Percentiles rank a stretch among this genome's conserved stretches.
These are phyloP conservation scores for Trididemnum clinides DNA, from an alignment of 23 tunicate genomes.

Conservation along the genomic window DNA sequence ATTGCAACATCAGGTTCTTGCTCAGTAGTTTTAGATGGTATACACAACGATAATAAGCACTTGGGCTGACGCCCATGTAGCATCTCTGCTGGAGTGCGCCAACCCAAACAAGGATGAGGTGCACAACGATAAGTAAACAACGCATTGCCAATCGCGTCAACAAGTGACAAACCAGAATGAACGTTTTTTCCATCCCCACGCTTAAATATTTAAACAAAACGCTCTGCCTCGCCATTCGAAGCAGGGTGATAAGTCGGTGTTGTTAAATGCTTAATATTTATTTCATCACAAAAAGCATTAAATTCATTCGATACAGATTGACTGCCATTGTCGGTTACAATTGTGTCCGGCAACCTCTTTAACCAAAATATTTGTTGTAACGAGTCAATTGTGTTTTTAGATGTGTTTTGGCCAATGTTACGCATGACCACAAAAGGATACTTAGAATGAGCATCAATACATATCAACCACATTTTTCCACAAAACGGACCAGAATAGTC, in stretches of 20 bases:
- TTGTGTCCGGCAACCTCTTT: conserved; percentile 5
- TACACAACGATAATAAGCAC: conserved; percentile 2
- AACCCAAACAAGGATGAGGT: conserved; percentile 12
- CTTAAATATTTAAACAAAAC: conserved; percentile 15
- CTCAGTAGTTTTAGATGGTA: neutral
- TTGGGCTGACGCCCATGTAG: conserved; percentile 5
- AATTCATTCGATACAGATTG: conserved; percentile 1
- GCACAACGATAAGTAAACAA: neutral
- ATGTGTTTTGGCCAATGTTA: neutral
- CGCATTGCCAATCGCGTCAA: neutral
- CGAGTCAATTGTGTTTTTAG: neutral
- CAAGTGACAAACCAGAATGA: neutral
- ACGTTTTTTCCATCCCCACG: neutral
- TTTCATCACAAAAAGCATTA: neutral
- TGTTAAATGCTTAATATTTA: neutral
- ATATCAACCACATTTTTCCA: conserved; percentile 36
- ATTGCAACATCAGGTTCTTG: too few relatives aligned
- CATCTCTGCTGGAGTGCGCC: conserved; percentile 8
- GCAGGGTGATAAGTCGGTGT: conserved; percentile 10
- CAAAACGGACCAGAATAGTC: conserved; percentile 27
- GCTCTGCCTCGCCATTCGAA: conserved; percentile 28
- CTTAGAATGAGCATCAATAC: conserved; percentile 35
- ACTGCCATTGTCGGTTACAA: conserved; percentile 17
- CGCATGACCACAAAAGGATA: conserved; percentile 34
- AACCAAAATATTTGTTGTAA: neutral